phyloP scores from a whole-genome alignment of 2,797 vertebrate genomes.

The Artibeus lituratus region DNA sequence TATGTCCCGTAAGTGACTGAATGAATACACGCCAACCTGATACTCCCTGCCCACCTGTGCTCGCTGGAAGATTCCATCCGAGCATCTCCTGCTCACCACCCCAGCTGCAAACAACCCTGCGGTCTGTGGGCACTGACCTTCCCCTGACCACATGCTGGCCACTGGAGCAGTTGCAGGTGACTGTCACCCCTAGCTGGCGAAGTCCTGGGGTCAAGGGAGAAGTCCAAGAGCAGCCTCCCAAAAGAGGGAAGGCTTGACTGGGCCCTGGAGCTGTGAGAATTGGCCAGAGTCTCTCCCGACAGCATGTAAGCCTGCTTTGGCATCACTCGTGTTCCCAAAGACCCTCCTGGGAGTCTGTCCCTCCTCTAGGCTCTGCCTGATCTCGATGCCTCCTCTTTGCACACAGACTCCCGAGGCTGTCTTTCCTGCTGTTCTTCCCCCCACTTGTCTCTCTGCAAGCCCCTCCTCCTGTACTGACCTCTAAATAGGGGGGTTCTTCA shows the following conservation, averaged over 20 bases:
- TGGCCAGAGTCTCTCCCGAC: not conserved
- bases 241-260: not conserved
- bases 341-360: not conserved
- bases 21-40: too few species aligned
- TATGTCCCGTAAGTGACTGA: accelerated
- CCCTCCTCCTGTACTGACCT: not conserved
- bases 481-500: too few species aligned
- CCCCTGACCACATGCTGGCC: not conserved
- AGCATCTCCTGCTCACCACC: accelerated
- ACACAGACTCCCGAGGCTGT: not conserved
- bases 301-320: not conserved
- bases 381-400: not conserved
- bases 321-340: not conserved
- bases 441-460: not conserved
- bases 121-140: not conserved
- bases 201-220: not conserved
- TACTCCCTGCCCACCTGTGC: accelerated
- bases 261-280: not conserved
- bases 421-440: not conserved
- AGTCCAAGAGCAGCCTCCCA: not conserved
- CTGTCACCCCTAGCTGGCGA: not conserved
- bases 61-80: too few species aligned
- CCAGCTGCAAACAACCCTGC: not conserved
- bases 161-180: not conserved
- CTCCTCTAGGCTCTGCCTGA: not conserved